These are phyloP conservation scores for Ptychochromis oligacanthus DNA, from an alignment of 2,113 vertebrate genomes.

Conservation along the genomic window DNA sequence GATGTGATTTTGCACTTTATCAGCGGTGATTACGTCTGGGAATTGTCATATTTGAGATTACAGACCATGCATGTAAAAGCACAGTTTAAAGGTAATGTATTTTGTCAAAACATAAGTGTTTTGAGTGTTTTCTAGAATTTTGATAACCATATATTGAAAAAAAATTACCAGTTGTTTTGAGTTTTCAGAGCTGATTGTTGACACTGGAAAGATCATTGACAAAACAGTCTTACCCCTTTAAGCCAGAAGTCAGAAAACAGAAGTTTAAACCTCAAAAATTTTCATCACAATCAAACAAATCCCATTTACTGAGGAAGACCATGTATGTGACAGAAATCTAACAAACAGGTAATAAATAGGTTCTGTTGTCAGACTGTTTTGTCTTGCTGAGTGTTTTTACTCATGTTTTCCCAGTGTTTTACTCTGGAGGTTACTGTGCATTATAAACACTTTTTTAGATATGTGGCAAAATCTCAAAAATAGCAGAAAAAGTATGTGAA, in stretches of 20 bases:
- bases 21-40: constrained; percentile 25
- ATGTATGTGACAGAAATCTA: background rate
- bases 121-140: constrained; percentile 57
- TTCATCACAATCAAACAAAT: background rate
- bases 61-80: constrained; percentile 56
- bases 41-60: constrained; percentile 42
- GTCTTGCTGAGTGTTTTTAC: background rate
- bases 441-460: background rate
- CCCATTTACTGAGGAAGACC: background rate
- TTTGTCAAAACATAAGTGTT: constrained; percentile 51
- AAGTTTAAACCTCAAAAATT: background rate
- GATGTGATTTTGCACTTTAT: constrained; percentile 65
- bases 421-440: background rate
- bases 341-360: background rate
- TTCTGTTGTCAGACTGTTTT: constrained; percentile 10
- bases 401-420: background rate
- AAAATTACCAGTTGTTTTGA: constrained; percentile 21
- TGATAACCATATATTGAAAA: constrained; percentile 27
- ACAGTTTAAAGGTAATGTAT: constrained; percentile 41
- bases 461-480: background rate
- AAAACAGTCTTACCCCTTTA: constrained; percentile 17
- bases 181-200: background rate
- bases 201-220: background rate
- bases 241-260: background rate
- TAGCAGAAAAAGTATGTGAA: background rate